phyloP scores from a whole-genome alignment of 2,113 vertebrate species.

The Melanocharis versteri region DNA sequence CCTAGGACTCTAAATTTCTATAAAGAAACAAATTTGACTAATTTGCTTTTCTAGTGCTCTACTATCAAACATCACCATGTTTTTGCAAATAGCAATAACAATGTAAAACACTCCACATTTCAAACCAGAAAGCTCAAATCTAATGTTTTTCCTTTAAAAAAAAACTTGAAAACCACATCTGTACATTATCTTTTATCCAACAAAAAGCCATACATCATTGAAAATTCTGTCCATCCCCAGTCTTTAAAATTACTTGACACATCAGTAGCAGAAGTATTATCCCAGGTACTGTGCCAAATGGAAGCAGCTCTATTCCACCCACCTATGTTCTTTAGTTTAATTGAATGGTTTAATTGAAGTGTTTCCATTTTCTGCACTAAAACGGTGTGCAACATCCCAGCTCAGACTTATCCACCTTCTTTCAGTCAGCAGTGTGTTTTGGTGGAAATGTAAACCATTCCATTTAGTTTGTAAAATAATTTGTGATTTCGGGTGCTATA shows the following conservation, averaged over 20 bases:
- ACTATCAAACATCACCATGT: background rate
- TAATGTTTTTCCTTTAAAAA: background rate
- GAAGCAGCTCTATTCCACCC: background rate
- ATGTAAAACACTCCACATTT: accelerated
- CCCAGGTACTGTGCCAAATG: background rate
- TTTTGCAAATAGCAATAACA: background rate
- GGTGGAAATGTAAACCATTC: background rate
- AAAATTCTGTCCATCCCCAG: background rate
- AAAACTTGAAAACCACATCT: accelerated
- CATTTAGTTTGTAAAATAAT: background rate
- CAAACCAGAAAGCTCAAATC: background rate
- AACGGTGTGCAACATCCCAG: background rate
- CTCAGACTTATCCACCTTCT: background rate
- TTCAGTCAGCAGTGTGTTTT: background rate
- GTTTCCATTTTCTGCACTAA: background rate
- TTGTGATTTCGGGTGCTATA: background rate
- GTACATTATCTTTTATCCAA: background rate
- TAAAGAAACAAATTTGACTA: background rate
- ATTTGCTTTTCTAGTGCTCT: background rate
- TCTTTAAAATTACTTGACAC: background rate
- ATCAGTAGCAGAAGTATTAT: background rate
- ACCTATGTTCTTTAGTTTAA: constrained; percentile 12
- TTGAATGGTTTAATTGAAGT: background rate
- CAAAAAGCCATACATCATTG: background rate
- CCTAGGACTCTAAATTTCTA: background rate